These are phyloP conservation scores for Tanytarsus gracilentus DNA, from an alignment of 2,888 invertebrate species.

Conservation along the genomic window DNA sequence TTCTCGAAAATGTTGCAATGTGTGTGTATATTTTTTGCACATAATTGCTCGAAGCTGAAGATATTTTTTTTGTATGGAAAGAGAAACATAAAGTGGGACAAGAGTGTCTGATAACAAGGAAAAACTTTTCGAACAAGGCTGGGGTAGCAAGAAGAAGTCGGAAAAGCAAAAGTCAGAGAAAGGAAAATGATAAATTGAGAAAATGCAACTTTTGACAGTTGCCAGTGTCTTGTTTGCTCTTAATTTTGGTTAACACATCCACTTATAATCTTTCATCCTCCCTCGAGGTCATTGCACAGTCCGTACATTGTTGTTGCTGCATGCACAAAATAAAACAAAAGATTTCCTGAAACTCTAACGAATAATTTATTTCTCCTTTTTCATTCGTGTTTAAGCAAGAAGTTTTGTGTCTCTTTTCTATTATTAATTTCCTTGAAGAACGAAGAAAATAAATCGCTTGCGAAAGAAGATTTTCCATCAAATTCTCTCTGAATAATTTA, in stretches of 20 bases:
- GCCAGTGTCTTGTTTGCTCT: slow-evolving; percentile 8
- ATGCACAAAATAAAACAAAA: too few relatives aligned
- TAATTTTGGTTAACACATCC: slow-evolving; percentile 1
- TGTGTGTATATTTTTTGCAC: slow-evolving; percentile 3
- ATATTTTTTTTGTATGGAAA: background rate
- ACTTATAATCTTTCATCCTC: background rate
- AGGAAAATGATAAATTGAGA: slow-evolving; percentile 24
- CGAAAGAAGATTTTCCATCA: too few relatives aligned
- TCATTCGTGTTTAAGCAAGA: too few relatives aligned
- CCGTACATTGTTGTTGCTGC: too few relatives aligned
- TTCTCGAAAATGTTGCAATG: slow-evolving; percentile 16
- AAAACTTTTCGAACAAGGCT: background rate
- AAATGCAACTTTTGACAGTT: slow-evolving; percentile 15
- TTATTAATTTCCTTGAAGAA: too few relatives aligned
- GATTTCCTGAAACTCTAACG: too few relatives aligned
- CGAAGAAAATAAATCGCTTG: too few relatives aligned
- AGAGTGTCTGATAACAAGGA: slow-evolving; percentile 22
- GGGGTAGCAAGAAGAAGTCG: background rate
- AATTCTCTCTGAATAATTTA: too few relatives aligned
- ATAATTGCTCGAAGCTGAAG: slow-evolving; percentile 19
- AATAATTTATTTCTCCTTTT: too few relatives aligned
- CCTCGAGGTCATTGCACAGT: background rate
- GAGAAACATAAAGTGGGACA: slow-evolving; percentile 12
- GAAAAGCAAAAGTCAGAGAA: background rate
- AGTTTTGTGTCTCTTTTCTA: too few relatives aligned